These are phyloP conservation scores for Teleopsis dalmanni DNA, from an alignment of 1,140 invertebrate species.

Conservation along the genomic window DNA sequence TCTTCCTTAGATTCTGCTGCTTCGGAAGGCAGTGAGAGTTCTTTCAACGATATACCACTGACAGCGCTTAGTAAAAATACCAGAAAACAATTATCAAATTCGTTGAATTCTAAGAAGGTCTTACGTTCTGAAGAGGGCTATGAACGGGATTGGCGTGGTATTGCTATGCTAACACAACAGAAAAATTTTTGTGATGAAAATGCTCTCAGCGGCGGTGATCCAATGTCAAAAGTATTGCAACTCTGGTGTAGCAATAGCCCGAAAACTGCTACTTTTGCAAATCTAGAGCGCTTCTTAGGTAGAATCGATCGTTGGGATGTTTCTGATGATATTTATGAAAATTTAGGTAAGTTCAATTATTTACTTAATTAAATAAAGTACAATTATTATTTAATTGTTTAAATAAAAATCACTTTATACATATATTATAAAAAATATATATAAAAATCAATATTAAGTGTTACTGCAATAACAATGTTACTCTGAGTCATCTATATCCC, in stretches of 20 bases:
- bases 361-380: too few relatives aligned
- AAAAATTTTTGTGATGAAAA: conserved; percentile 14
- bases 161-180: conserved; percentile 49
- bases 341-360: conserved; percentile 49
- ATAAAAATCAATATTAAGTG: not conserved
- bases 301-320: conserved; percentile 61
- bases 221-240: conserved; percentile 48
- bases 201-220: conserved; percentile 40
- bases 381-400: too few relatives aligned
- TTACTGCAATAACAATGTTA: not conserved
- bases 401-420: too few relatives aligned
- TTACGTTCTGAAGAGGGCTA: conserved; percentile 51
- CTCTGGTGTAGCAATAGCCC: conserved; percentile 44
- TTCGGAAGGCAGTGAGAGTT: not conserved
- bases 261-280: conserved; percentile 45
- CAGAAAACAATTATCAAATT: conserved; percentile 46
- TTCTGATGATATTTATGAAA: conserved; percentile 50
- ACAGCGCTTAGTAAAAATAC: conserved; percentile 45
- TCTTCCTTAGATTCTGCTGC: conserved; percentile 9
- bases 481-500: not conserved
- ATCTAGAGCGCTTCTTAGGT: conserved; percentile 49
- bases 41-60: conserved; percentile 37
- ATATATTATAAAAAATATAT: too few relatives aligned
- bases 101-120: conserved; percentile 55
- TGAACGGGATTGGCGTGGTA: conserved; percentile 60